A percentile compares a stretch with the other conserved stretches of the same genome.
These are phyloP conservation scores for Oscheius sp. DNA, from an alignment of 2,888 invertebrate genomes.

Conservation along the genomic window DNA sequence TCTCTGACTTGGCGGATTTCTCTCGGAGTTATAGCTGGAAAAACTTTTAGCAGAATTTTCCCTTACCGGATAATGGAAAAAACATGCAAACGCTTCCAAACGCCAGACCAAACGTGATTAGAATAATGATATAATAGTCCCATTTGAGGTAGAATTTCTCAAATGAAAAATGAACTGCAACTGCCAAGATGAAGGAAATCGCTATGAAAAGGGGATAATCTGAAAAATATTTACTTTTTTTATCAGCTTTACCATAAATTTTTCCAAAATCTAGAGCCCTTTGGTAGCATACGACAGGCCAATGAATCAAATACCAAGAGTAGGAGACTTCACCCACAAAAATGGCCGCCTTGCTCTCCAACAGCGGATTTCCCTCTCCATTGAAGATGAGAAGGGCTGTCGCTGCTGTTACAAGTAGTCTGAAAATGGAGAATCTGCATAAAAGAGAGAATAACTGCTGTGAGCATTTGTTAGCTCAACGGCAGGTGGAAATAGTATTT, in stretches of 20 bases:
- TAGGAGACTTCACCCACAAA: constrained; percentile 11
- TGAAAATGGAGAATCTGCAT: no score
- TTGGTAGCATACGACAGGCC: constrained; percentile 5
- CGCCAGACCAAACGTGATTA: background rate
- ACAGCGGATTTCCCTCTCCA: background rate
- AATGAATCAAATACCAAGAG: constrained; percentile 16
- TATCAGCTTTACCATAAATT: background rate
- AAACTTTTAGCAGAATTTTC: background rate
- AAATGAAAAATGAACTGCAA: constrained; percentile 2
- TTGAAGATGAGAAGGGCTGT: background rate
- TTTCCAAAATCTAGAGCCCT: background rate
- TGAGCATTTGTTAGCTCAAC: no score
- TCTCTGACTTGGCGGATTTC: background rate
- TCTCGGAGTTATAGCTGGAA: background rate
- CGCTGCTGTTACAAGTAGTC: background rate
- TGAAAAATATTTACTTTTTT: background rate
- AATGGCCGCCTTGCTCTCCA: background rate
- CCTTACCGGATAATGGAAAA: background rate
- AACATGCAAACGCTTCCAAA: background rate
- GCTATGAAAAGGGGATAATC: background rate
- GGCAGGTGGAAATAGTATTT: no score
- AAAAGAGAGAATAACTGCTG: no score
- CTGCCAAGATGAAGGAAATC: background rate
- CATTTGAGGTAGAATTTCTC: constrained; percentile 17
- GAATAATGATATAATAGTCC: background rate